Percentiles rank a stretch among this genome's conserved stretches.
These are phyloP conservation scores for Megaceryle alcyon DNA, from an alignment of 2,797 vertebrate species.

Conservation along the genomic window DNA sequence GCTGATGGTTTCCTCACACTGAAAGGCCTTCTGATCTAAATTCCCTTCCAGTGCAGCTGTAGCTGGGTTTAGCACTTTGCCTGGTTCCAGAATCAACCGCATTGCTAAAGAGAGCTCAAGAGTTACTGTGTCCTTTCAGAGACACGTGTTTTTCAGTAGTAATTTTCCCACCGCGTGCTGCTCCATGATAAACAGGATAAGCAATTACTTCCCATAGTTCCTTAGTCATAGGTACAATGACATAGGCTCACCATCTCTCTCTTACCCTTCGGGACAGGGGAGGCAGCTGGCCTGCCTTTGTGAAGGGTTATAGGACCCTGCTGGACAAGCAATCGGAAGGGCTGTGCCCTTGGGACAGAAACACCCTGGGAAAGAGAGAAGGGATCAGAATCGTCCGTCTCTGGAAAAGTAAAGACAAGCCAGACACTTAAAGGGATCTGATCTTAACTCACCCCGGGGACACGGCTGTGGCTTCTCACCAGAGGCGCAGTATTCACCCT, in stretches of 20 bases:
- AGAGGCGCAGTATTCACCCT: slow-evolving; percentile 85
- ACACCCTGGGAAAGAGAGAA: slow-evolving; percentile 79
- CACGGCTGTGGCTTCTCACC: slow-evolving; percentile 80
- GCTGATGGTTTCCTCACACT: neutral
- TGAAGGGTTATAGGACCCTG: slow-evolving; percentile 84
- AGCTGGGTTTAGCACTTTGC: neutral
- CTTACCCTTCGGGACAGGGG: slow-evolving; percentile 87
- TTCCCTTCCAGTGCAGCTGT: neutral
- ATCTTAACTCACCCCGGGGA: slow-evolving; percentile 83
- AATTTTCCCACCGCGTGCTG: neutral
- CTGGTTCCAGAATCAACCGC: neutral
- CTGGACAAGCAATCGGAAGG: slow-evolving; percentile 83
- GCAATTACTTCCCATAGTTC: neutral
- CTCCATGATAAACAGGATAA: neutral
- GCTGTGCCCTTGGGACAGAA: slow-evolving; percentile 86
- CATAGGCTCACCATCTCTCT: neutral
- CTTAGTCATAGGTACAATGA: neutral
- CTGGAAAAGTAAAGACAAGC: fast-evolving
- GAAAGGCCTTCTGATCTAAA: neutral
- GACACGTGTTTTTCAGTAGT: neutral
- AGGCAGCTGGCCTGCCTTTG: slow-evolving; percentile 81
- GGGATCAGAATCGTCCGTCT: neutral
- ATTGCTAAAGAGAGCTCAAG: neutral
- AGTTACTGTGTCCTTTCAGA: neutral
- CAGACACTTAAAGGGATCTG: fast-evolving